Evolutionary conservation across 2,888 invertebrate genomes (phyloP).

Genomic region (Diadromus collaris): DNA sequence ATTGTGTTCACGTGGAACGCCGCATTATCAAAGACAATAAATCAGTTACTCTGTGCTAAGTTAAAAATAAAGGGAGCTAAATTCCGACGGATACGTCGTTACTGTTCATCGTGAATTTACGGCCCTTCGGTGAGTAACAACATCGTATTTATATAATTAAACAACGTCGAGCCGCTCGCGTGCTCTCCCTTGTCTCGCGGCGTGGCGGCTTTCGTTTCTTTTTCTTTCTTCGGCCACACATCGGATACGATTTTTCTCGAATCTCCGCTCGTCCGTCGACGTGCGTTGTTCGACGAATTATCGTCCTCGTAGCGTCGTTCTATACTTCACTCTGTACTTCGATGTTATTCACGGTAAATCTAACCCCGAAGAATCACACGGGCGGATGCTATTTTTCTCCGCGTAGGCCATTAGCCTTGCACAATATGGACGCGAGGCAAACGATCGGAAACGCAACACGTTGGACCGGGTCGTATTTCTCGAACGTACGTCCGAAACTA

Average conservation of each 20-base stretch:
- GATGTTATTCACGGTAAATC: background rate
- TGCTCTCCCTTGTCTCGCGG: slow-evolving; percentile 61
- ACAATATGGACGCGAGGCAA: slow-evolving; percentile 64
- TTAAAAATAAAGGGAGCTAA: slow-evolving; percentile 38
- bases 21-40: slow-evolving; percentile 58
- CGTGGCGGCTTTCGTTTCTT: slow-evolving; percentile 64
- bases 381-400: slow-evolving; percentile 53
- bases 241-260: background rate
- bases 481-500: background rate
- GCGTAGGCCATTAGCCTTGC: slow-evolving; percentile 60
- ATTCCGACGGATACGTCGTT: slow-evolving; percentile 56
- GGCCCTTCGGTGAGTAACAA: slow-evolving; percentile 60
- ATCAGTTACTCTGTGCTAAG: slow-evolving; percentile 45
- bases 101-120: slow-evolving; percentile 47
- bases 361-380: slow-evolving; percentile 32
- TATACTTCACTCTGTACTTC: slow-evolving; percentile 1
- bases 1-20: slow-evolving; percentile 86
- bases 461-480: slow-evolving; percentile 51
- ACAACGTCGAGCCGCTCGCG: slow-evolving; percentile 56
- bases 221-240: slow-evolving; percentile 17
- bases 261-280: background rate
- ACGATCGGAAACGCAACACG: slow-evolving; percentile 61
- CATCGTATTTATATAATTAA: slow-evolving; percentile 57
- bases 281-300: slow-evolving; percentile 40
- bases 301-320: background rate